These are phyloP conservation scores for Pinna nobilis DNA, from an alignment of 1,140 invertebrate species.

Conservation along the genomic window DNA sequence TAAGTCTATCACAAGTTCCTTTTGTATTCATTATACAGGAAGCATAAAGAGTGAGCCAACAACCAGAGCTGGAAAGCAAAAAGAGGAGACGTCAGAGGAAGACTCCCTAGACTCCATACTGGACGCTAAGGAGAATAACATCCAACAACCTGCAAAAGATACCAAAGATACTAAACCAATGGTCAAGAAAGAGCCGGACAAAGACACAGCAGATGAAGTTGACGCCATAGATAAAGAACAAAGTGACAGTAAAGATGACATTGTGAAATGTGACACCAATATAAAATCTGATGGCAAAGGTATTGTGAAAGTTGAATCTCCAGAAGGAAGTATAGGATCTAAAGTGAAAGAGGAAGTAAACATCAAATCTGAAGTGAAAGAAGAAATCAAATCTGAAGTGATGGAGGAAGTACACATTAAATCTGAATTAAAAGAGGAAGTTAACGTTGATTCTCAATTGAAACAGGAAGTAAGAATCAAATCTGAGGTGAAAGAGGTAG, in stretches of 20 bases:
- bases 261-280: not conserved
- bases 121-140: constrained; percentile 13
- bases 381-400: not conserved
- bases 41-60: constrained; percentile 33
- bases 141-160: constrained; percentile 22
- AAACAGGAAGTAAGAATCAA: not conserved
- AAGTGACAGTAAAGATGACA: not conserved
- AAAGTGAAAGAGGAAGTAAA: not conserved
- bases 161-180: not conserved
- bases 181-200: constrained; percentile 13
- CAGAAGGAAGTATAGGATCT: not conserved
- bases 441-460: not conserved
- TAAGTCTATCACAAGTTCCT: too few species aligned
- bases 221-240: constrained; percentile 3
- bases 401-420: too few species aligned
- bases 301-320: not conserved
- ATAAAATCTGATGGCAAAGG: not conserved
- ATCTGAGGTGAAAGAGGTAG: not conserved
- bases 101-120: constrained; percentile 29
- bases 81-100: constrained; percentile 13
- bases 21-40: too few species aligned
- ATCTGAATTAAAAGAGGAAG: too few species aligned
- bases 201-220: constrained; percentile 17
- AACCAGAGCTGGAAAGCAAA: constrained; percentile 2
- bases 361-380: not conserved